These are phyloP conservation scores for Lasioglossum lativentre DNA, from an alignment of 2,888 invertebrate species.

Conservation along the genomic window DNA sequence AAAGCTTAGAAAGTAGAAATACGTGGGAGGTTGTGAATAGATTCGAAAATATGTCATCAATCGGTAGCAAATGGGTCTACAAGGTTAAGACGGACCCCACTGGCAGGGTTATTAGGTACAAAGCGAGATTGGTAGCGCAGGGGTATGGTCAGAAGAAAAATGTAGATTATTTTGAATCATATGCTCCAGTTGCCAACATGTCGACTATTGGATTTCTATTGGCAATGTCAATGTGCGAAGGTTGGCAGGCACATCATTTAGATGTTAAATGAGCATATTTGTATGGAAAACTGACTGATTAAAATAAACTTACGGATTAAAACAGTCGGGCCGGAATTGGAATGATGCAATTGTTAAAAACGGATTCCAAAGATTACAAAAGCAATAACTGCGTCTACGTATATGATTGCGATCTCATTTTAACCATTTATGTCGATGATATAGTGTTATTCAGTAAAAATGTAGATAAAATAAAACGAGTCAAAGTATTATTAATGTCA, in stretches of 20 bases:
- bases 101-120: constrained; percentile 33
- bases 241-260: neutral
- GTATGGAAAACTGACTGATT: neutral
- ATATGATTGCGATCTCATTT: neutral
- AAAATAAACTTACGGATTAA: neutral
- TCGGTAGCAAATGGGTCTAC: constrained; percentile 42
- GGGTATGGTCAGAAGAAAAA: constrained; percentile 18
- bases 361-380: no score
- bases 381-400: neutral
- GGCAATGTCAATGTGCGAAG: neutral
- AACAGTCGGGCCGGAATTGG: no score
- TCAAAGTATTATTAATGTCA: neutral
- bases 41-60: constrained; percentile 18
- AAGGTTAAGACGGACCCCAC: constrained; percentile 45
- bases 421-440: neutral
- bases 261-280: neutral
- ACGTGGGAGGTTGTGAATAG: constrained; percentile 38
- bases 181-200: neutral
- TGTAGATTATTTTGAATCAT: neutral
- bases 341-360: no score
- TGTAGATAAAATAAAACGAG: neutral
- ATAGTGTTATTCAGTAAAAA: no score
- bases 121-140: constrained; percentile 36
- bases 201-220: neutral
- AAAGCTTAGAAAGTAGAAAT: constrained; percentile 29